These are phyloP conservation scores for Drosophila pseudotakahashii DNA, from an alignment of 2,888 invertebrate genomes.

Conservation along the genomic window DNA sequence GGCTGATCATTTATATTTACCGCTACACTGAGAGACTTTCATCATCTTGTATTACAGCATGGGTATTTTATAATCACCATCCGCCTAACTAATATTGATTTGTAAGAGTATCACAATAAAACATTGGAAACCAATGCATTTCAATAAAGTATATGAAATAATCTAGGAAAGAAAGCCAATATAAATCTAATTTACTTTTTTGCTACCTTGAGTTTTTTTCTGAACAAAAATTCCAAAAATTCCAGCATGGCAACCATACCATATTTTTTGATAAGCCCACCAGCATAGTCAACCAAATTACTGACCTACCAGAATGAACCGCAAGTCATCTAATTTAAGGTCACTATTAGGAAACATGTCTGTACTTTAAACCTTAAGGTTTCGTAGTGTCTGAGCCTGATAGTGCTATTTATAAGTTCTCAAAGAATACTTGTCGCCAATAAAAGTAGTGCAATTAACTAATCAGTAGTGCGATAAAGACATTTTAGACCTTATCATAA, in stretches of 20 bases:
- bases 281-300: background rate
- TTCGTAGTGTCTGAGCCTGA: slow-evolving; percentile 6
- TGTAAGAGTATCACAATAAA: background rate
- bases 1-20: slow-evolving; percentile 34
- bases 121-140: background rate
- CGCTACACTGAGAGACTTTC: slow-evolving; percentile 30
- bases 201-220: too few relatives aligned
- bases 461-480: slow-evolving; percentile 21
- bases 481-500: background rate
- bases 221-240: too few relatives aligned
- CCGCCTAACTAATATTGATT: background rate
- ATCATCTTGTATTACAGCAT: background rate
- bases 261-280: background rate
- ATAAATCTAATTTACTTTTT: too few relatives aligned
- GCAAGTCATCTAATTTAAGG: slow-evolving; percentile 8
- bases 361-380: slow-evolving; percentile 15
- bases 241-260: slow-evolving; percentile 12
- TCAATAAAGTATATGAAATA: background rate
- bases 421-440: slow-evolving; percentile 1
- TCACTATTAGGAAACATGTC: slow-evolving; percentile 5
- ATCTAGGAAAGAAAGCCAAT: background rate
- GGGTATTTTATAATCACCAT: background rate
- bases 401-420: slow-evolving; percentile 16
- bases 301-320: slow-evolving; percentile 22
- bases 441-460: slow-evolving; percentile 34